Conservation (phyloP, 2,797 vertebrate genomes). For the Notolabrus celidotus region DNA sequence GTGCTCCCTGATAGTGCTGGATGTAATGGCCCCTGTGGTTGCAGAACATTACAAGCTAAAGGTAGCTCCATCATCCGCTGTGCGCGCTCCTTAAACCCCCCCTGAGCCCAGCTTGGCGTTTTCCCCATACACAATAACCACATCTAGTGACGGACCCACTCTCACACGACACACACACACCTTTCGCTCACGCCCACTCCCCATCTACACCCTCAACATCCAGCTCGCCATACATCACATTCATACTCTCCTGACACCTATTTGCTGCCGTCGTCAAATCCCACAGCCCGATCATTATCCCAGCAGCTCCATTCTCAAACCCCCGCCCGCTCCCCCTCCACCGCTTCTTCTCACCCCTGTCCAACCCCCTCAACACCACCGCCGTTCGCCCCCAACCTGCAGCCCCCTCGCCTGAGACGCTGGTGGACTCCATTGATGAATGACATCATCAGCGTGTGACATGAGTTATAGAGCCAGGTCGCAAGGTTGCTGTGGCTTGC, state of each 20-base stretch:
- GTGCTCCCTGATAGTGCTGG: conserved; percentile 78
- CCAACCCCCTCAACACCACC: conserved; percentile 9
- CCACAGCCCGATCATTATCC: conserved; percentile 73
- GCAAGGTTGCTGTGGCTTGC: conserved; percentile 78
- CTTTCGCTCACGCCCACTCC: conserved; percentile 25
- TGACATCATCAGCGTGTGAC: conserved; percentile 88
- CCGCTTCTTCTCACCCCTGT: conserved; percentile 28
- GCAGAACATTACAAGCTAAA: conserved; percentile 84
- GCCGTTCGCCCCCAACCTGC: conserved; percentile 48
- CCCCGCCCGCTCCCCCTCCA: conserved; percentile 27
- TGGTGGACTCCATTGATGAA: conserved; percentile 82
- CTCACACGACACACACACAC: conserved; percentile 44
- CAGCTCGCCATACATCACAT: conserved; percentile 62
- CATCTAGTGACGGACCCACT: conserved; percentile 47
- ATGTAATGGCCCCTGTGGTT: conserved; percentile 82
- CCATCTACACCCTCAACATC: conserved; percentile 53
- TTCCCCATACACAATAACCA: conserved; percentile 60
- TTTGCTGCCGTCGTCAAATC: conserved; percentile 70
- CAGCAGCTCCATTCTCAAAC: conserved; percentile 36
- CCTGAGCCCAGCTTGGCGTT: conserved; percentile 59
- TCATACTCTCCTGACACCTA: conserved; percentile 67
- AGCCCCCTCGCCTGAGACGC: conserved; percentile 52
- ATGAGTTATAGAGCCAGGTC: conserved; percentile 84
- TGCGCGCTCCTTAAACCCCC: conserved; percentile 47
- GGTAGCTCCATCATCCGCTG: conserved; percentile 71